These are phyloP conservation scores for Sibirionetta formosa DNA, from an alignment of 2,797 vertebrate species.

Conservation along the genomic window DNA sequence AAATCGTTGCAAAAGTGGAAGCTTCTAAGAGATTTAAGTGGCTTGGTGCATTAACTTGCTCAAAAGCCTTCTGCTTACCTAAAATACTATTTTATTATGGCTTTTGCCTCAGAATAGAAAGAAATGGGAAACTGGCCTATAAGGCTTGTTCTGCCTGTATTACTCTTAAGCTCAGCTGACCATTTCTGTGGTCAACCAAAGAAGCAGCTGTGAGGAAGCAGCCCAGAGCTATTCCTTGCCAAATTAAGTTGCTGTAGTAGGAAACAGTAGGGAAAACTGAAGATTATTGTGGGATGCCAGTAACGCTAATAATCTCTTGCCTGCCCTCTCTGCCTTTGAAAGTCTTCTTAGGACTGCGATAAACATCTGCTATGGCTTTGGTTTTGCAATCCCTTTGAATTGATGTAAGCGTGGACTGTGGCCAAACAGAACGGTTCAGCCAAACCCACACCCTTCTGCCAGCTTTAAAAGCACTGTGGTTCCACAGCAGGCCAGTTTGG, in stretches of 20 bases:
- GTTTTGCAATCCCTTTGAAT: not conserved
- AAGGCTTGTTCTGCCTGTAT: not conserved
- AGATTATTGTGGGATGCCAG: not conserved
- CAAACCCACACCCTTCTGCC: not conserved
- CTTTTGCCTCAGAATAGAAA: not conserved
- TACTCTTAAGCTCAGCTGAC: not conserved
- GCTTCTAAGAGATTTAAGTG: not conserved
- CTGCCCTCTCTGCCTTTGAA: not conserved
- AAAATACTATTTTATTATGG: not conserved
- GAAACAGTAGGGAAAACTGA: not conserved
- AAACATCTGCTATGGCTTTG: constrained; percentile 14
- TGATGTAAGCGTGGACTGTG: not conserved
- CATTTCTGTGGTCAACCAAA: not conserved
- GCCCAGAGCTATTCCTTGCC: not conserved
- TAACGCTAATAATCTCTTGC: not conserved
- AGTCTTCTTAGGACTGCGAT: not conserved
- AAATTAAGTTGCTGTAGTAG: not conserved
- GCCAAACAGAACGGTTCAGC: not conserved
- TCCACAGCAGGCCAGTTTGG: not conserved
- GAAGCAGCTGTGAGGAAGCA: not conserved
- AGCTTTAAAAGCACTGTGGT: not conserved
- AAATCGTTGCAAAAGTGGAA: not conserved
- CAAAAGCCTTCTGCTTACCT: not conserved
- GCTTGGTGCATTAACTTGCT: not conserved
- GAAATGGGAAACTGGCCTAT: not conserved